Percentiles rank a stretch among this genome's conserved stretches.
Conservation (phyloP, 2,113 vertebrate genomes). For the Cinclus cinclus region DNA sequence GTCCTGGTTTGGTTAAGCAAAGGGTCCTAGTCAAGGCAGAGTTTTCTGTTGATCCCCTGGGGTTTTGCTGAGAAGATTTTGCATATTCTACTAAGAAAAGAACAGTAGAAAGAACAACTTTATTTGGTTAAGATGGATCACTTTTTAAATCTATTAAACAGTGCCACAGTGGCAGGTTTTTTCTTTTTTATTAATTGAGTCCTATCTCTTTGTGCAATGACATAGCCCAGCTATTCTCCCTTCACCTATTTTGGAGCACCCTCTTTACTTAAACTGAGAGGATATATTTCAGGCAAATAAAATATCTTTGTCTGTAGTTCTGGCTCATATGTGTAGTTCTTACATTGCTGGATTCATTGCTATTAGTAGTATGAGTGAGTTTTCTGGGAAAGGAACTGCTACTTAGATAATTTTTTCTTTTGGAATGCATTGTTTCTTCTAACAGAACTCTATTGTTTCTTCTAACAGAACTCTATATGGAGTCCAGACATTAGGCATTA, state of each 20-base stretch:
- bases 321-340: not conserved
- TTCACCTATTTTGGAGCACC: constrained; percentile 22
- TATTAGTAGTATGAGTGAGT: not conserved
- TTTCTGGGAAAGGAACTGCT: not conserved
- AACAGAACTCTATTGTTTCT: not conserved
- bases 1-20: not conserved
- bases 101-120: not conserved
- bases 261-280: not conserved
- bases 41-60: not conserved
- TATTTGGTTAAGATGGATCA: not conserved
- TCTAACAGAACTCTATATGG: not conserved
- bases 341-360: not conserved
- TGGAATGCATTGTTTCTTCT: not conserved
- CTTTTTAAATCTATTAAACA: not conserved
- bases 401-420: not conserved
- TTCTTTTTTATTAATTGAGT: not conserved
- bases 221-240: not conserved
- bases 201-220: not conserved
- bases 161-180: not conserved
- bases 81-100: not conserved
- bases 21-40: not conserved
- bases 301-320: not conserved
- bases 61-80: not conserved
- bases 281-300: constrained; percentile 41
- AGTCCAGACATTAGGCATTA: not conserved